These are phyloP conservation scores for Heliornis fulica DNA, from an alignment of 2,113 vertebrate genomes.

Conservation along the genomic window DNA sequence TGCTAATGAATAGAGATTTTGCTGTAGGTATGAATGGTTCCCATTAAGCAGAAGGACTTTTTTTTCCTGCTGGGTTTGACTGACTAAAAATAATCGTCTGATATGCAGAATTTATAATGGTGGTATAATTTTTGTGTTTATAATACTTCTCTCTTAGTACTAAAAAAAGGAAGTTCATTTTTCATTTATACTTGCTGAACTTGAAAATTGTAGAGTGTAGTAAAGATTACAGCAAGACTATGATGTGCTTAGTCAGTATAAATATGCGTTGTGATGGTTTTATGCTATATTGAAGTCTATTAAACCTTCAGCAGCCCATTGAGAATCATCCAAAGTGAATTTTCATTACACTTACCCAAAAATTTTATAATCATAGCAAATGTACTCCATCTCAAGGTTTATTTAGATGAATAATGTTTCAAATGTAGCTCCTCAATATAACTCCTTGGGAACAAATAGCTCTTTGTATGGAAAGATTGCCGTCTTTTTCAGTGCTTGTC, in stretches of 20 bases:
- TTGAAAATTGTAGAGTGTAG: neutral
- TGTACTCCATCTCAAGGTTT: neutral
- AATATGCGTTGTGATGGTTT: neutral
- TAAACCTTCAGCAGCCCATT: neutral
- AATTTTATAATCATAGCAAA: conserved; percentile 2
- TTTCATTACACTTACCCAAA: conserved; percentile 12
- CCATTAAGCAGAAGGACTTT: neutral
- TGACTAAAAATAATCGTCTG: neutral
- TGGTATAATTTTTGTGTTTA: neutral
- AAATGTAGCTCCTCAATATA: conserved; percentile 11
- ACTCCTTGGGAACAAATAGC: neutral
- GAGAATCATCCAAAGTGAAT: neutral
- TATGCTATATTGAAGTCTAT: neutral
- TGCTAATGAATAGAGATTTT: neutral
- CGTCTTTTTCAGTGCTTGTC: neutral
- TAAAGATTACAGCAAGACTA: conserved; percentile 10
- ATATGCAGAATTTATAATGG: neutral
- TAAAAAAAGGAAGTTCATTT: conserved; percentile 2
- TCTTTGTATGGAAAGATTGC: neutral
- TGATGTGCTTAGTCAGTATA: neutral
- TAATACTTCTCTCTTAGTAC: neutral
- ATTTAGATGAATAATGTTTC: conserved; percentile 15
- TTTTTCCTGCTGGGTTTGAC: neutral
- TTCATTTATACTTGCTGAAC: neutral
- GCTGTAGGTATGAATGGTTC: neutral